These are phyloP conservation scores for Drosophila austrosaltans DNA, from an alignment of 2,888 invertebrate species.

Conservation along the genomic window DNA sequence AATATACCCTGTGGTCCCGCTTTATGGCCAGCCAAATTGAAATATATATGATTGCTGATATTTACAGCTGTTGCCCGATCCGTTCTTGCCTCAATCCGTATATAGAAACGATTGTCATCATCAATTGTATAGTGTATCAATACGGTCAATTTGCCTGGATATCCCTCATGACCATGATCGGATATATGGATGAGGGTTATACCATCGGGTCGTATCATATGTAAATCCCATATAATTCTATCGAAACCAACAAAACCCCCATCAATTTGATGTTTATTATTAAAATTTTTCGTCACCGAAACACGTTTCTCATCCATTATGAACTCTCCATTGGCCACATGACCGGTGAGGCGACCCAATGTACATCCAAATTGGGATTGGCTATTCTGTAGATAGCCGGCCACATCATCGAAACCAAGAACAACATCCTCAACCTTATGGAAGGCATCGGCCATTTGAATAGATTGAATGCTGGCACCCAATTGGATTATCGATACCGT, in stretches of 20 bases:
- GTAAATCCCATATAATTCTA: conserved; percentile 88
- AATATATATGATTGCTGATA: conserved; percentile 94
- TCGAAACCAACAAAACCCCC: conserved; percentile 94
- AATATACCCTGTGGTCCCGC: conserved; percentile 86
- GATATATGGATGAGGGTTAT: conserved; percentile 91
- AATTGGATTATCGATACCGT: conserved; percentile 86
- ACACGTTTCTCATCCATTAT: conserved; percentile 87
- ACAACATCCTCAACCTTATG: conserved; percentile 90
- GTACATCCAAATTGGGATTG: conserved; percentile 94
- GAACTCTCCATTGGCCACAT: conserved; percentile 89
- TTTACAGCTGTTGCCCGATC: conserved; percentile 93
- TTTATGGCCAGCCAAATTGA: conserved; percentile 94
- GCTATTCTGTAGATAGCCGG: conserved; percentile 86
- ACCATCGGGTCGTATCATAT: conserved; percentile 66
- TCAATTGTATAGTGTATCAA: conserved; percentile 89
- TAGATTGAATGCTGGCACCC: conserved; percentile 91
- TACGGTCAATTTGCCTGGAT: conserved; percentile 91
- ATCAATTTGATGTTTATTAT: conserved; percentile 89
- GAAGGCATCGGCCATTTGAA: conserved; percentile 89
- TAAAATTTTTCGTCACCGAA: conserved; percentile 88
- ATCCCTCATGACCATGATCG: conserved; percentile 92
- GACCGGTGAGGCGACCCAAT: conserved; percentile 93
- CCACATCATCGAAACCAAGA: conserved; percentile 91
- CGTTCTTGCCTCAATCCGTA: conserved; percentile 90
- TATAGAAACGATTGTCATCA: conserved; percentile 88